A percentile compares a stretch with the other conserved stretches of the same genome.
Conservation (phyloP, 2,113 vertebrate species). For the Corythornis vintsioides region DNA sequence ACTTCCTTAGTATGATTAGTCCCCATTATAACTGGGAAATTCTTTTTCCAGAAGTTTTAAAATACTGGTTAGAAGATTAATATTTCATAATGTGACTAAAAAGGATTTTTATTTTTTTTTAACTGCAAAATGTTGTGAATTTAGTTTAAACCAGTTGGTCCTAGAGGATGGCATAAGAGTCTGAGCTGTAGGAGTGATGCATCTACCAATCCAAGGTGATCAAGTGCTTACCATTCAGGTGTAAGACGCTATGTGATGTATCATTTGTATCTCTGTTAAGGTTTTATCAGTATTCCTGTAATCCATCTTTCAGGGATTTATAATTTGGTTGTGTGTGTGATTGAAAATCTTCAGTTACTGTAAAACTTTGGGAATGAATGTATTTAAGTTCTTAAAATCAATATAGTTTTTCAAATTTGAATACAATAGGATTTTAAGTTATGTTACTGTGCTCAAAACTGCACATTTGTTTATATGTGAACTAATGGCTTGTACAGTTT, state of each 20-base stretch:
- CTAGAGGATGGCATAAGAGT: slow-evolving; percentile 31
- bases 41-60: neutral
- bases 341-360: slow-evolving; percentile 49
- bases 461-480: slow-evolving; percentile 28
- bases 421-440: slow-evolving; percentile 42
- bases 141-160: slow-evolving; percentile 19
- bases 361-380: slow-evolving; percentile 62
- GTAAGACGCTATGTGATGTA: slow-evolving; percentile 31
- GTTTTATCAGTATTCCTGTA: slow-evolving; percentile 69
- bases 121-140: neutral
- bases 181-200: slow-evolving; percentile 24
- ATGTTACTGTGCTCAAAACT: neutral
- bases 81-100: neutral
- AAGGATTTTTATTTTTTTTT: neutral
- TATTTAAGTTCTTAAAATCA: slow-evolving; percentile 45
- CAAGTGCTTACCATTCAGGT: slow-evolving; percentile 26
- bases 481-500: slow-evolving; percentile 32
- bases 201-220: neutral
- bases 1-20: neutral
- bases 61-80: neutral
- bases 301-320: slow-evolving; percentile 67
- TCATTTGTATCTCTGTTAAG: slow-evolving; percentile 60
- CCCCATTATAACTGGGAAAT: neutral
- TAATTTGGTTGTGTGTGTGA: slow-evolving; percentile 23
- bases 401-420: slow-evolving; percentile 35